A percentile compares a stretch with the other conserved stretches of the same genome.
Conservation (phyloP, 2,797 vertebrate species). For the Liasis olivaceus region DNA sequence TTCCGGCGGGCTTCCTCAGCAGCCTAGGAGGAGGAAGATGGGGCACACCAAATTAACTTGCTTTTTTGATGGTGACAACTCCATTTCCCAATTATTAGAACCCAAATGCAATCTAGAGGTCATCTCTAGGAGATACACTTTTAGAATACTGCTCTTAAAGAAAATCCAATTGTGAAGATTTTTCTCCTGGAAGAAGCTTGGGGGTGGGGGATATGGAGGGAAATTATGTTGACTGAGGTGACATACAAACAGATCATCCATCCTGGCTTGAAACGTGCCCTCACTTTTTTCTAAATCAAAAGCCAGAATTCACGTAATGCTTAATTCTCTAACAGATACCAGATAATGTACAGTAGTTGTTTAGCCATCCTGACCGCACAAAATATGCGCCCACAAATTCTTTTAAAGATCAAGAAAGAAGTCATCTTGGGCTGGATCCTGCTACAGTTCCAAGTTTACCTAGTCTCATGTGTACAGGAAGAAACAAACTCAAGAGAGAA, state of each 20-base stretch:
- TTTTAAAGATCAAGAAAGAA: background rate
- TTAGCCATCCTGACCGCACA: background rate
- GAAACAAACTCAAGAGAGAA: background rate
- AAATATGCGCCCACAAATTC: background rate
- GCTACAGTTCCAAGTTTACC: background rate
- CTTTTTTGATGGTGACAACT: background rate
- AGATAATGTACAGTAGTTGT: background rate
- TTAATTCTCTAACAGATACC: background rate
- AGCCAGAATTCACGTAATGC: background rate
- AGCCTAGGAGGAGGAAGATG: constrained; percentile 75
- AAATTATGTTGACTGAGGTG: too few relatives aligned
- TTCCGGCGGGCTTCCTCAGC: constrained; percentile 95
- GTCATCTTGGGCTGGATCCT: background rate
- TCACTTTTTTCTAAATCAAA: too few relatives aligned
- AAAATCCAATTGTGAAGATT: too few relatives aligned
- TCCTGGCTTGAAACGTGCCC: too few relatives aligned
- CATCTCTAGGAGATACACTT: too few relatives aligned
- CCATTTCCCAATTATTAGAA: background rate
- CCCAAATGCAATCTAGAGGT: background rate
- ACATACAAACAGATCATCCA: too few relatives aligned
- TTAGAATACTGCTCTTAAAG: too few relatives aligned
- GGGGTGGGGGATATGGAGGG: too few relatives aligned
- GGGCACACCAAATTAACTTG: background rate
- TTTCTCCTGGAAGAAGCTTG: too few relatives aligned
- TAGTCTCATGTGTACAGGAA: background rate